Evolutionary conservation across 2,888 invertebrate genomes (phyloP), one percentile per base, ranked within the genome.

Genomic region (Plebejus melissa): DNA sequence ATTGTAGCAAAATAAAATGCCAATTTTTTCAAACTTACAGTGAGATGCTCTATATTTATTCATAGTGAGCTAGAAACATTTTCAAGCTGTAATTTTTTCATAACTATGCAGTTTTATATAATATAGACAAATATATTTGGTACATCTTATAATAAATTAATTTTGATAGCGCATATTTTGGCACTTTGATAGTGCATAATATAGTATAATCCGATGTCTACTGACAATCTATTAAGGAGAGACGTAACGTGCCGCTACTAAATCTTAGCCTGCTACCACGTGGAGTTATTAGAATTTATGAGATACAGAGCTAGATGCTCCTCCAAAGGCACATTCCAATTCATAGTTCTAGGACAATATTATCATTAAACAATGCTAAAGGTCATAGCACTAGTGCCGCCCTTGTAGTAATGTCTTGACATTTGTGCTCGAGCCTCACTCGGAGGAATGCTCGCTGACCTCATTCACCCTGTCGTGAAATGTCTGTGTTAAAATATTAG

Each of bases 321-420:
- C 16, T 65, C 28, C 9, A 60, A 28, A 36, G 4, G 28, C 28
- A 36, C 65, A 36, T 65, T 65, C 32, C 65, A 65, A 65, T 32
- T 16, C 32, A 65, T 16, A 65, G 65, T 65, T 65, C 72, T 50
- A 72, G 72, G 72, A 50, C 50, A 72, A 72, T 54, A 72, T 16
- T 50, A 32, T 50, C 46, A 71, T 71, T 71, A 46, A 41, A 71
- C 72, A 72, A 54, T 72, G 28, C 54, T 32, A 72, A 72, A 72
- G 72, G 54, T 54, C 46, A 72, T 7, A 32, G 71, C 50, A 41
- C 46, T n/a, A 28, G 50, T 78, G 82, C 82, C 84, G 88, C 86
- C 88, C 88, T 88, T 88, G 87, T 81, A 81, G 81, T 85, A 87
- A 86, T 86, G 87, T 82, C 88, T 81, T 88, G 90, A 87, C 89